Base-by-base conservation (phyloP, 2,797 vertebrate species). In the Karalla daura region DNA sequence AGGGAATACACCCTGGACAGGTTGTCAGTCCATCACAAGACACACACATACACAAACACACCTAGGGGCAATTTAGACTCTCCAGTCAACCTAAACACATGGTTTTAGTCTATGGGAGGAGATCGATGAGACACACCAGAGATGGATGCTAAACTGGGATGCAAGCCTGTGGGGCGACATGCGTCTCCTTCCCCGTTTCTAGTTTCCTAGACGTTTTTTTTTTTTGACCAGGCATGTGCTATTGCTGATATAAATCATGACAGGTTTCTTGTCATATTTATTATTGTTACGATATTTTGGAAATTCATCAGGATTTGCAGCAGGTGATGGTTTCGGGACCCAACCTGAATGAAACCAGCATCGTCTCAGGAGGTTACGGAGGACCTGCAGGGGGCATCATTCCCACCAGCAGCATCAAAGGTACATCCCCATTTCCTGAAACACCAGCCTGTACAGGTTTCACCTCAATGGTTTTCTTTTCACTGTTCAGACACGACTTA, bases 261-360 rank as follows among this genome's bases (percentile, higher is more conserved):
- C 47, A 17, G n/a, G n/a, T 45, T 43, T 50, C 7, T 30, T 41
- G 17, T 8, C 10, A 12, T 54, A 13, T 40, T 23, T 15, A 30
- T 54, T 36, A 7, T 2, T 3, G 37, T 2, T 53, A 11, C 63
- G n/a, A n/a, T 45, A 44, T 69, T 37, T 59, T 62, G 24, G 33
- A 3, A 45, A 49, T 63, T 28, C 43, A 54, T 20, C 78, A 99
- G 97, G 97, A 98, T 86, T 89, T 99, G 70, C 97, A 98, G 92
- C 97, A 99, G 86, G 96, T 99, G 84, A 99, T 99, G 97, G 97
- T 98, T 44, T 98, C 97, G 0, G 97, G 96, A 72, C 97, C 97
- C 78, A 98, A 99, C 91, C 91, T 99, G 74, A 99, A 98, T 18
- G 97, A 99, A 93, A 99, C 97, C 85, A 98, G 94, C 89, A 96